A percentile compares a stretch with the other conserved stretches of the same genome.
Conservation (phyloP, 2,113 vertebrate species). For the Mugil cephalus region DNA sequence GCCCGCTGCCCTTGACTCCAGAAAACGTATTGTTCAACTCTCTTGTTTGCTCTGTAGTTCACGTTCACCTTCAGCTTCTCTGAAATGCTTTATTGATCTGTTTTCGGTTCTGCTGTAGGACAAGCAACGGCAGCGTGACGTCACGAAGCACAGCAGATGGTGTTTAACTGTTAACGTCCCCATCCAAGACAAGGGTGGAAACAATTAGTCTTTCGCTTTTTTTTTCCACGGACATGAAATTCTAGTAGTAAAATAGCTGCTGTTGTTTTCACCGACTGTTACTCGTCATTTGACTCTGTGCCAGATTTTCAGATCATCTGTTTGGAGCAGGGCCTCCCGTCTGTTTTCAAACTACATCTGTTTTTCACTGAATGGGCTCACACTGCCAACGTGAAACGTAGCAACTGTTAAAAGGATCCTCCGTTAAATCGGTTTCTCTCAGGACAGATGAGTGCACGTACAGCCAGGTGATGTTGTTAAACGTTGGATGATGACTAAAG, state of each 20-base stretch:
- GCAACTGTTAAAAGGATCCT: slow-evolving; percentile 22
- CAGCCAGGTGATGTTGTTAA: slow-evolving; percentile 14
- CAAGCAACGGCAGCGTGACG: neutral
- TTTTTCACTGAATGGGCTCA: slow-evolving; percentile 27
- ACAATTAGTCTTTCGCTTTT: neutral
- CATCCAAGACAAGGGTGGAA: neutral
- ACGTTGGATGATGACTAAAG: slow-evolving; percentile 32
- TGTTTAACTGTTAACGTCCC: slow-evolving; percentile 5
- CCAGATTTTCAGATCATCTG: slow-evolving; percentile 25
- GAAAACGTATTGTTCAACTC: slow-evolving; percentile 45
- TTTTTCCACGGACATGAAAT: slow-evolving; percentile 4
- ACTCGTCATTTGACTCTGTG: slow-evolving; percentile 5
- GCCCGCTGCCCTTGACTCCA: slow-evolving; percentile 41
- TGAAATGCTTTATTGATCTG: slow-evolving; percentile 57
- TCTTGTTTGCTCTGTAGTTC: slow-evolving; percentile 28
- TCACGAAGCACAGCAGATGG: neutral
- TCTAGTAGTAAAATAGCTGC: slow-evolving; percentile 18
- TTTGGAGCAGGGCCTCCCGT: slow-evolving; percentile 5
- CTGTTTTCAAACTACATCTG: slow-evolving; percentile 20
- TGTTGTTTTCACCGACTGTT: slow-evolving; percentile 25
- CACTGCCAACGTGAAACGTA: neutral
- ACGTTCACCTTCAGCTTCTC: slow-evolving; percentile 60
- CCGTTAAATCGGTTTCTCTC: slow-evolving; percentile 43
- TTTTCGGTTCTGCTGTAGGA: slow-evolving; percentile 24
- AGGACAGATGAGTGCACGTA: slow-evolving; percentile 21